Evolutionary conservation across 1,140 invertebrate species (phyloP).

Genomic region (Lucilia sericata): DNA sequence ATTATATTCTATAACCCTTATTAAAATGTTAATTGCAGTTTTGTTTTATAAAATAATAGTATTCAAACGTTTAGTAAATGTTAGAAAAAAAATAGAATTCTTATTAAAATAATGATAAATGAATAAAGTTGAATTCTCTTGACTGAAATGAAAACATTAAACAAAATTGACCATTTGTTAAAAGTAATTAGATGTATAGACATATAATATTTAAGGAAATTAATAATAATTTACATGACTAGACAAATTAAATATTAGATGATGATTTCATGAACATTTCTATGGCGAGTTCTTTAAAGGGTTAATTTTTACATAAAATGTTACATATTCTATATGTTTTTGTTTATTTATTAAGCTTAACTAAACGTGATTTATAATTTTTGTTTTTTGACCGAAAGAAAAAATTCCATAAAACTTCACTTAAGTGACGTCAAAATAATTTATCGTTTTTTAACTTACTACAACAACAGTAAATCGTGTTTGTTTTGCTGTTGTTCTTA

Average conservation of each 20-base stretch:
- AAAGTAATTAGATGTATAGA: background rate
- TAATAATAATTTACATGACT: background rate
- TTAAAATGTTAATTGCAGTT: slow-evolving; percentile 13
- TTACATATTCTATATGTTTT: background rate
- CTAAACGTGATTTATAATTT: background rate
- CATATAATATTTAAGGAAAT: background rate
- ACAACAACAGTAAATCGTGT: background rate
- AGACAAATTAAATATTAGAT: background rate
- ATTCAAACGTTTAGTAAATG: background rate
- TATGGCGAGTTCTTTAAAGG: no score
- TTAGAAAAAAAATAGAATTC: background rate
- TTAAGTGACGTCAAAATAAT: slow-evolving; percentile 12
- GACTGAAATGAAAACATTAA: background rate
- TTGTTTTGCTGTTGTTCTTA: background rate
- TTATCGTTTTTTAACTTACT: background rate
- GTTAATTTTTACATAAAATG: background rate
- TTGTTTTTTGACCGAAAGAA: background rate
- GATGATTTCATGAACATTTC: background rate
- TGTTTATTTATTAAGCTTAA: background rate
- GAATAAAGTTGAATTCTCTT: background rate
- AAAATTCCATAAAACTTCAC: background rate
- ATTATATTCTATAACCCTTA: background rate
- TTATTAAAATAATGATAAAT: background rate
- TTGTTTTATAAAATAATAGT: background rate
- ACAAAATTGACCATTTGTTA: background rate